These are phyloP conservation scores for Cnemophilus loriae DNA, from an alignment of 2,113 vertebrate species.

Conservation along the genomic window DNA sequence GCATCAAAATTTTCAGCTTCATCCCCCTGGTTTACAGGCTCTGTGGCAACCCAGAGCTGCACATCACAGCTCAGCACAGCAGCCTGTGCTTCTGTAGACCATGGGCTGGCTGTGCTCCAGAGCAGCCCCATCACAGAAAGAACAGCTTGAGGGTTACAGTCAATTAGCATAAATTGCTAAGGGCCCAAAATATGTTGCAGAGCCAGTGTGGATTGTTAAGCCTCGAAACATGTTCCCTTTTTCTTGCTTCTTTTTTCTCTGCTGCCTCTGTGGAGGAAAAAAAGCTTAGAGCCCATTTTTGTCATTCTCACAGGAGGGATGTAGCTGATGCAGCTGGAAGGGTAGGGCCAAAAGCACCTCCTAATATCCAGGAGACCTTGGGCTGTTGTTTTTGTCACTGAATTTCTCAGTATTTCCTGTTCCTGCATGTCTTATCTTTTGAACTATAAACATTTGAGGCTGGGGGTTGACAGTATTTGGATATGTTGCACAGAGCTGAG, in stretches of 20 bases:
- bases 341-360: background rate
- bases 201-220: background rate
- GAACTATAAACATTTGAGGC: background rate
- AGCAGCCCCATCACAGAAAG: background rate
- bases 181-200: background rate
- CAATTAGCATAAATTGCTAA: constrained; percentile 9
- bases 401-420: background rate
- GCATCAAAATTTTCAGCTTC: background rate
- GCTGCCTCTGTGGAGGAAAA: background rate
- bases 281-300: background rate
- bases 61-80: rapidly evolving
- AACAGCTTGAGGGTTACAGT: constrained; percentile 37
- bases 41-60: background rate
- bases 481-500: background rate
- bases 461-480: background rate
- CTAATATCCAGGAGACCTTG: background rate
- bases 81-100: background rate
- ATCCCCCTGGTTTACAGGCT: background rate
- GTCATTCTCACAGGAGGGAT: background rate
- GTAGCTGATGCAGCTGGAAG: background rate
- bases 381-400: background rate
- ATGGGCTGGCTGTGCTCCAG: background rate
- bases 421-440: background rate
- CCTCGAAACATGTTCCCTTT: background rate
- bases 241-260: background rate